Conservation (phyloP, 1,140 invertebrate genomes). For the Muscidifurax raptorellus region DNA sequence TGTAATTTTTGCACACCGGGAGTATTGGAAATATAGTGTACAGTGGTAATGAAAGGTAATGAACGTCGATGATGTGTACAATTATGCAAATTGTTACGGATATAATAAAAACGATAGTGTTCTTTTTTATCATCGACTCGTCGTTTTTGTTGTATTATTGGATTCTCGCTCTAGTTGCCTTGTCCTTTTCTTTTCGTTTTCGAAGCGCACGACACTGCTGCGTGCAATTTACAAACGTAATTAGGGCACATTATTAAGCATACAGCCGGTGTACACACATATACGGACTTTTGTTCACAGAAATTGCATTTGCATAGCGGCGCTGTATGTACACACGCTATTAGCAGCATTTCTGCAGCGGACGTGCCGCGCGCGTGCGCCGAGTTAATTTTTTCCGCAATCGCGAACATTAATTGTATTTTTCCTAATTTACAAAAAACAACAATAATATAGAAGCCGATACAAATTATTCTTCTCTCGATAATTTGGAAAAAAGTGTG, state of each 20-base stretch:
- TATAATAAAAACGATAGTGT: too few species aligned
- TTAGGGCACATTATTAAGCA: neutral
- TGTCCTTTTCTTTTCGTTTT: neutral
- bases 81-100: neutral
- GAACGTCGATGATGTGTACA: neutral
- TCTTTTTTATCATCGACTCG: too few species aligned
- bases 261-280: too few species aligned
- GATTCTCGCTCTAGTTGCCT: too few species aligned
- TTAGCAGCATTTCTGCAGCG: neutral
- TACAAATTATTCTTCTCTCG: neutral
- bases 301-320: conserved; percentile 2
- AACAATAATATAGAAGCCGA: neutral
- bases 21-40: too few species aligned
- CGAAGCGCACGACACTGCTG: too few species aligned
- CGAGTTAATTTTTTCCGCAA: neutral
- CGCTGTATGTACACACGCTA: neutral
- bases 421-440: neutral
- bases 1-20: neutral
- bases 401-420: neutral
- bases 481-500: neutral
- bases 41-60: neutral
- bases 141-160: too few species aligned
- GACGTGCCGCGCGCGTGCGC: too few species aligned
- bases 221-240: neutral
- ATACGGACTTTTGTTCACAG: neutral